Base-by-base conservation (phyloP, 1,140 invertebrate species). In the Planococcus citri region DNA sequence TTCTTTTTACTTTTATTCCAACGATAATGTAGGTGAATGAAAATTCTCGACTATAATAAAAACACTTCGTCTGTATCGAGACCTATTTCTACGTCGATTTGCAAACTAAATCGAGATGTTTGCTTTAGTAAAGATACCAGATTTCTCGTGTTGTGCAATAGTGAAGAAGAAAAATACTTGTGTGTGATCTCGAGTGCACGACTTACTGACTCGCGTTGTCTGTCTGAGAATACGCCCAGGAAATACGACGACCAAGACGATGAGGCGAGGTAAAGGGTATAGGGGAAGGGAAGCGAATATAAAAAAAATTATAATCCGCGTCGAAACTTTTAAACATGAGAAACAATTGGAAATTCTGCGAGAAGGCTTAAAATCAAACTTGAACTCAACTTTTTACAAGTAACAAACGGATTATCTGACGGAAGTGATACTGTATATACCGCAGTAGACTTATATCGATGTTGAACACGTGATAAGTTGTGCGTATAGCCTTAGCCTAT, bases 301-400 rank as follows among this genome's bases (percentile, higher is more conserved):
- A 51, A 51, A 51, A 37, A 8, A 51, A 51, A 51, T 51, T 51
- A 51, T 51, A 51, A 51, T 51, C 41, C 10, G n/a, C 41, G 41
- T 20, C 17, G 41, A 51, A 51, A 51, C 41, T 51, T 51, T 51
- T 51, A 8, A 37, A 14, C 10, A 20, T n/a, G 6, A 17, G 17
- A 51, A 51, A 20, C 41, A 51, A 33, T 33, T 33, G 41, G 41
- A n/a, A 51, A 51, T 51, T 33, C 29, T 14, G 41, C 41, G 41
- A 51, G 17, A 51, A 51, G n/a, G 41, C 41, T 51, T 51, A 51
- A 51, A 51, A 51, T 51, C 41, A 51, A 51, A 51, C 41, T 51
- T 51, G 33, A 37, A 6, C 33, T 17, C n/a, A 51, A 51, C 6
- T 51, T 51, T 51, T 51, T 51, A 51, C 41, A 51, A 51, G 41